Conservation (phyloP, 2,113 vertebrate genomes). For the Antidorcas marsupialis region DNA sequence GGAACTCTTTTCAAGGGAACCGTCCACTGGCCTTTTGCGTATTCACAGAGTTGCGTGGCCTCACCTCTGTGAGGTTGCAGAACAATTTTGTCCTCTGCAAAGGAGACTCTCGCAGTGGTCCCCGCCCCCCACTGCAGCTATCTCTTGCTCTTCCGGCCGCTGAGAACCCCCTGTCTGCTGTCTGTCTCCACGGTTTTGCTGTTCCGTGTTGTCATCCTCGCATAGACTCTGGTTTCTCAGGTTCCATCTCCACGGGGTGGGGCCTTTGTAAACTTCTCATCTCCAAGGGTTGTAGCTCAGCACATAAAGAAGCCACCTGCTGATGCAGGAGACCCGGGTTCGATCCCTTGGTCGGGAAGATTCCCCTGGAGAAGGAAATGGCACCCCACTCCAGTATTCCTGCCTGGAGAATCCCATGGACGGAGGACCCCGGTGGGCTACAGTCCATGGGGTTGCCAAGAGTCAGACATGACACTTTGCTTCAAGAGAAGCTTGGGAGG, state of each 20-base stretch:
- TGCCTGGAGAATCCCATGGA: not conserved
- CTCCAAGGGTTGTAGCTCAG: not conserved
- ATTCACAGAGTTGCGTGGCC: fast-evolving
- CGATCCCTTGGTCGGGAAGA: not conserved
- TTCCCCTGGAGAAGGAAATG: not conserved
- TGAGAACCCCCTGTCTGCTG: fast-evolving
- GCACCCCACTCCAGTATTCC: not conserved
- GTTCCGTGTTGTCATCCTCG: fast-evolving
- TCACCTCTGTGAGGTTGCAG: fast-evolving
- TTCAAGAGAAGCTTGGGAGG: not conserved
- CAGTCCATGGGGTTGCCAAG: not conserved
- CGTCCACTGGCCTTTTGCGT: fast-evolving
- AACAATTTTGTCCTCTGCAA: fast-evolving
- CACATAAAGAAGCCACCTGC: not conserved
- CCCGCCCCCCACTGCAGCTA: fast-evolving
- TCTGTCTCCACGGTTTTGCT: not conserved
- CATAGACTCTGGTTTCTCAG: fast-evolving
- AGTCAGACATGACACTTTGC: not conserved
- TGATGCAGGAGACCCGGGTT: not conserved
- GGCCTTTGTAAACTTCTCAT: not conserved
- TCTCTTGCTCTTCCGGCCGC: fast-evolving
- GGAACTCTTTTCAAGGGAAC: not conserved
- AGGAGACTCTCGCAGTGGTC: fast-evolving
- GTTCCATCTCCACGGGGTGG: fast-evolving
- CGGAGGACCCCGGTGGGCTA: not conserved